phyloP scores from a whole-genome alignment of 2,797 vertebrate species.

The Acipenser ruthenus region DNA sequence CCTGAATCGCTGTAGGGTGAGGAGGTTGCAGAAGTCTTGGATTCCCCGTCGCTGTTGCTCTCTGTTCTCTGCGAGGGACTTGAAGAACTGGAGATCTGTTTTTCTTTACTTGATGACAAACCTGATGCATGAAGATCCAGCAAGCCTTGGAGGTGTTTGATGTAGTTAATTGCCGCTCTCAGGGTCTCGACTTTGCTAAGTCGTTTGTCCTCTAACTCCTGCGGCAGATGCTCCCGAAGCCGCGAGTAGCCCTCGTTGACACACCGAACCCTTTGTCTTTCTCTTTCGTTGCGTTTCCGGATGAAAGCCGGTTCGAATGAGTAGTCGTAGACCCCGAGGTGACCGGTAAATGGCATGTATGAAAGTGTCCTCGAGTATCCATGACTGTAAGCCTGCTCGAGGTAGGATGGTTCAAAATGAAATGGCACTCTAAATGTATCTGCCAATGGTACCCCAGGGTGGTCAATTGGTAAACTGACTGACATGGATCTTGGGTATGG shows the following conservation, averaged over 20 bases:
- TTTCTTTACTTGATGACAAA: constrained; percentile 21
- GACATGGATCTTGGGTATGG: too few species aligned
- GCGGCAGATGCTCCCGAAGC: constrained; percentile 78
- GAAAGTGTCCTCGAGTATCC: constrained; percentile 35
- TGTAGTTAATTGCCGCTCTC: constrained; percentile 81
- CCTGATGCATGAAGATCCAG: constrained; percentile 56
- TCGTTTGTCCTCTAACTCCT: constrained; percentile 68
- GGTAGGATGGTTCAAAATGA: constrained; percentile 2
- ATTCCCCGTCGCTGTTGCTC: constrained; percentile 60
- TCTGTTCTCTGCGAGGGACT: constrained; percentile 23
- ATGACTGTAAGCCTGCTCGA: constrained; percentile 28
- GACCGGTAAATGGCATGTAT: constrained; percentile 49
- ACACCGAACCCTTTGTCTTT: constrained; percentile 85
- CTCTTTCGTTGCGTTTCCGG: constrained; percentile 80
- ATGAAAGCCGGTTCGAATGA: constrained; percentile 81
- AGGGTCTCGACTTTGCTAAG: constrained; percentile 93
- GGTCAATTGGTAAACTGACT: too few species aligned
- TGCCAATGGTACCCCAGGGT: too few species aligned
- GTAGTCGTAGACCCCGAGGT: constrained; percentile 52
- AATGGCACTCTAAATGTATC: too few species aligned
- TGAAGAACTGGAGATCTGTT: constrained; percentile 24
- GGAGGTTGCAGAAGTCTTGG: constrained; percentile 45
- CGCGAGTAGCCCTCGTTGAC: constrained; percentile 89
- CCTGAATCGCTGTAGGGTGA: constrained; percentile 54
- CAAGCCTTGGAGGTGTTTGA: constrained; percentile 77